Evolutionary conservation across 2,888 invertebrate genomes (phyloP).

Genomic region (Campaea margaritaria): DNA sequence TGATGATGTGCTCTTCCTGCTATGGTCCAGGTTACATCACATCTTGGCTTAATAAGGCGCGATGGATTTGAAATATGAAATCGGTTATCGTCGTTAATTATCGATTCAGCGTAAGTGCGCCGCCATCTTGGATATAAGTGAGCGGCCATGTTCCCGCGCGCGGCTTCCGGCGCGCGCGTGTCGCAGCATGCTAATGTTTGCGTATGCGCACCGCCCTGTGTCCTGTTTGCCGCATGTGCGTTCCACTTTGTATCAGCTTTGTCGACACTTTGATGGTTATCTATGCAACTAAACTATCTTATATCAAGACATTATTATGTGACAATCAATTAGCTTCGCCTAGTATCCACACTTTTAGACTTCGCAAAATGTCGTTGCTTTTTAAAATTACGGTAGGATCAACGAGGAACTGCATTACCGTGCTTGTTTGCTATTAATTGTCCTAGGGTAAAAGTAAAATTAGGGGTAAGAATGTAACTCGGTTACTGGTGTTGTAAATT

Average conservation of each 20-base stretch:
- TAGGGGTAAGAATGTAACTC: too few relatives aligned
- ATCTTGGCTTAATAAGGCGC: conserved; percentile 67
- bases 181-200: conserved; percentile 79
- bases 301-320: not conserved
- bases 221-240: conserved; percentile 65
- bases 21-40: conserved; percentile 78
- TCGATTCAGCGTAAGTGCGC: conserved; percentile 79
- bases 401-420: too few relatives aligned
- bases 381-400: too few relatives aligned
- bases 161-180: conserved; percentile 82
- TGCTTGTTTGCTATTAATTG: too few relatives aligned
- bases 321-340: too few relatives aligned
- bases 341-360: too few relatives aligned
- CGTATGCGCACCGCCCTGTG: conserved; percentile 60
- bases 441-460: too few relatives aligned
- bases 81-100: conserved; percentile 80
- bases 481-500: too few relatives aligned
- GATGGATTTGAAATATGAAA: conserved; percentile 80
- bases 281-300: not conserved
- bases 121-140: conserved; percentile 80
- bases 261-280: not conserved
- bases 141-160: conserved; percentile 76
- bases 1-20: conserved; percentile 59
- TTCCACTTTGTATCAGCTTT: conserved; percentile 57
- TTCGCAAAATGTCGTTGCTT: too few relatives aligned